A percentile compares a stretch with the other conserved stretches of the same genome.
Conservation (phyloP, 2,113 vertebrate genomes). For the Rissa tridactyla region DNA sequence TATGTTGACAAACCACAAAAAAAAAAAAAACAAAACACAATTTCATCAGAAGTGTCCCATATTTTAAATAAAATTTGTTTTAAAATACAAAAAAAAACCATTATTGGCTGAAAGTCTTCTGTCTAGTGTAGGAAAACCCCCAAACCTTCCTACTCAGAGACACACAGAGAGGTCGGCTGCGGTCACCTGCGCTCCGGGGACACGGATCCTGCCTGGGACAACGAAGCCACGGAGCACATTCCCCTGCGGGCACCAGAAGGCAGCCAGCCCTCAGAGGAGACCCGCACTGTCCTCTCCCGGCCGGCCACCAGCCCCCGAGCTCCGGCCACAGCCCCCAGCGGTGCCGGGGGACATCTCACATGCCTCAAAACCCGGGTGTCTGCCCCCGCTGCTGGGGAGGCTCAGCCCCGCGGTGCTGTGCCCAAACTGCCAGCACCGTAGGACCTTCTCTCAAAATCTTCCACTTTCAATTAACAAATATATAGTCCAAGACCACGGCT, state of each 20-base stretch:
- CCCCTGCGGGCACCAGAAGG: neutral
- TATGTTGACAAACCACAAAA: neutral
- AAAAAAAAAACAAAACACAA: neutral
- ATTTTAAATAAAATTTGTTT: neutral
- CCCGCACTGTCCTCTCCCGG: rapidly evolving
- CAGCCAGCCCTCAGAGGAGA: neutral
- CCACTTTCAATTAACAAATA: neutral
- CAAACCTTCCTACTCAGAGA: neutral
- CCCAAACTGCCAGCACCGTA: neutral
- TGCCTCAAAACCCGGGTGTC: neutral
- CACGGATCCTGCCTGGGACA: neutral
- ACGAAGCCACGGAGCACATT: neutral
- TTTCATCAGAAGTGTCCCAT: neutral
- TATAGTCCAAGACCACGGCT: neutral
- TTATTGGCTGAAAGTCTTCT: neutral
- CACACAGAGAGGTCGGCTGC: neutral
- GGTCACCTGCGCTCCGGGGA: neutral
- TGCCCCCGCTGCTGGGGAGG: neutral
- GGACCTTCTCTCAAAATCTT: neutral
- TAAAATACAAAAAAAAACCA: neutral
- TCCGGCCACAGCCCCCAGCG: neutral
- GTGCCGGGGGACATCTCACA: neutral
- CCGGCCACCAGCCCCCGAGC: neutral
- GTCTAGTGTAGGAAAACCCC: neutral
- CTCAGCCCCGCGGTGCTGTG: neutral